Evolutionary conservation across 2,113 vertebrate species (phyloP), one percentile per base, ranked within the genome.

Genomic region (Pionites leucogaster): DNA sequence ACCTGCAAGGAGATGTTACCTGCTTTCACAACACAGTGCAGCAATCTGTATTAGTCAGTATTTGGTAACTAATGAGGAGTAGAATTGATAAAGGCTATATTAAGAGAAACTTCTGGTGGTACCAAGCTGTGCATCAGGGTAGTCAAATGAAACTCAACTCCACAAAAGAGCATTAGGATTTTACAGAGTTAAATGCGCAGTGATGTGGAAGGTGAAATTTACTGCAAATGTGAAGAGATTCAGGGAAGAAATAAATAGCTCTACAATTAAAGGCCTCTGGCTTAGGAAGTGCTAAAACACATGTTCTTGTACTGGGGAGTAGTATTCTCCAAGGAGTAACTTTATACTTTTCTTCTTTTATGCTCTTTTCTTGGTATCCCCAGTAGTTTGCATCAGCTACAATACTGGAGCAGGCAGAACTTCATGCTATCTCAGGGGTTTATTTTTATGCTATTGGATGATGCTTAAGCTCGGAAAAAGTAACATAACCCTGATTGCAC

Each of bases 401-500:
- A 17, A 9, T 7, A 55, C 2, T 0, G 2, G 41, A 92, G 8
- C 19, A 41, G 47, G 17, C 71, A 88, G 27, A 85, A n/a, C 29
- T 29, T 49, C 0, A 1, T n/a, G 35, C 82, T 89, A 46, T 49
- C 68, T 29, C 41, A 10, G 5, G 9, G 23, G 2, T 64, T 80
- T 23, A 29, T 64, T 78, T 65, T 70, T 42, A 57, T 4, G 4
- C 35, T 53, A 15, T 1, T 35, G 53, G 27, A 69, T 78, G 35
- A 55, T 13, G 7, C 17, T 74, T 29, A 29, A 46, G 12, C 14
- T 85, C 35, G 59, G 16, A 13, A 53, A 33, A 77, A 74, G 55
- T 20, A 35, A 53, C 1, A 29, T 23, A 65, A 76, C 50, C 33
- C 39, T 1, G 2, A 65, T 0, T 29, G n/a, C 47, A 47, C 39